These are phyloP conservation scores for Patagioenas fasciata DNA, from an alignment of 2,113 vertebrate species.

Conservation along the genomic window DNA sequence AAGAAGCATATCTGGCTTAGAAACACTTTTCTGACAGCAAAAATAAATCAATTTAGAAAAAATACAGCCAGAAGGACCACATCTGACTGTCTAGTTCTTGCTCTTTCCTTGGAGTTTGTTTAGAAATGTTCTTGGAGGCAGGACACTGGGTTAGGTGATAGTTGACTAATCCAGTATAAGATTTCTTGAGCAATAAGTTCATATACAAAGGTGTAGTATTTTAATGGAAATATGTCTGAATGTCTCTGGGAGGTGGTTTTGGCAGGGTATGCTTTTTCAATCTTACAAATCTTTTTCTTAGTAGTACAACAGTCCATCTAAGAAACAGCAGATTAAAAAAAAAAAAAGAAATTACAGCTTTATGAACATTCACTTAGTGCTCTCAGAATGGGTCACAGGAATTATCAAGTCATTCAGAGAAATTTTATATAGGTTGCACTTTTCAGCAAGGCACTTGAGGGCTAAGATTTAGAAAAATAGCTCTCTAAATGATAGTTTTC, in stretches of 20 bases:
- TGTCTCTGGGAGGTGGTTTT: background rate
- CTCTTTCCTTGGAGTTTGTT: background rate
- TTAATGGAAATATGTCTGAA: background rate
- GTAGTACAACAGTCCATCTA: background rate
- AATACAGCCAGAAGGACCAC: background rate
- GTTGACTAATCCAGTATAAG: background rate
- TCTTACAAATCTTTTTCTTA: background rate
- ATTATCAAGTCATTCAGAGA: background rate
- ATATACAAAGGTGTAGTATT: background rate
- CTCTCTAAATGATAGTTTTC: conserved; percentile 12
- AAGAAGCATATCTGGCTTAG: background rate
- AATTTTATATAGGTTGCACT: background rate
- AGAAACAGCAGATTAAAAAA: background rate
- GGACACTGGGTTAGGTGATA: background rate
- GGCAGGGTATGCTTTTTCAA: background rate
- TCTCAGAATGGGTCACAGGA: background rate
- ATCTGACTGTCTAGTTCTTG: background rate
- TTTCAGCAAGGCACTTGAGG: background rate
- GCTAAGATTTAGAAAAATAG: background rate
- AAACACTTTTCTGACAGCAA: background rate
- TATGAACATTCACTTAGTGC: background rate
- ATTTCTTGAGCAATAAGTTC: background rate
- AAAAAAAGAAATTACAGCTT: background rate
- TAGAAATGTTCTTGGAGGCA: background rate
- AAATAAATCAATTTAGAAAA: background rate